These are phyloP conservation scores for Choreutis nemorana DNA, from an alignment of 2,888 invertebrate species.

Conservation along the genomic window DNA sequence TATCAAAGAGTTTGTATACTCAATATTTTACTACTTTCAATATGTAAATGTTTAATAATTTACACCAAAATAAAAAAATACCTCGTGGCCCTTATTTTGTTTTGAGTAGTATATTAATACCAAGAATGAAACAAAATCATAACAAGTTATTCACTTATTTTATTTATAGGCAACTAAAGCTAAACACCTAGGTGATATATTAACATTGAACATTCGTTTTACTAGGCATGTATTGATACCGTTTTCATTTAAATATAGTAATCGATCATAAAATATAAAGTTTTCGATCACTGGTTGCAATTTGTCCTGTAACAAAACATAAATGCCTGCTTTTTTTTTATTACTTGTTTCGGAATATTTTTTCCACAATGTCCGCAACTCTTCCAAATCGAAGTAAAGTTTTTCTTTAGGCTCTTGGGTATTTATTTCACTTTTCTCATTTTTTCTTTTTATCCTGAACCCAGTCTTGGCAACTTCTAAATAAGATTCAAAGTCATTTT, in stretches of 20 bases:
- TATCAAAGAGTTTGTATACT: too few relatives aligned
- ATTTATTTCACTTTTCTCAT: conserved; percentile 1
- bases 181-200: conserved; percentile 72
- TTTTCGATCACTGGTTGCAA: conserved; percentile 46
- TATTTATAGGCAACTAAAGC: conserved; percentile 66
- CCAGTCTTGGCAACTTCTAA: conserved; percentile 28
- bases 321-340: conserved; percentile 35
- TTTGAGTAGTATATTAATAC: too few relatives aligned
- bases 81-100: too few relatives aligned
- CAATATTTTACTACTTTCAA: too few relatives aligned
- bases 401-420: conserved; percentile 6
- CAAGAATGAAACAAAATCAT: conserved; percentile 16
- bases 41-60: too few relatives aligned
- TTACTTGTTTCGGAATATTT: conserved; percentile 17
- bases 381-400: conserved; percentile 21
- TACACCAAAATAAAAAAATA: too few relatives aligned
- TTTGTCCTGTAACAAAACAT: conserved; percentile 36
- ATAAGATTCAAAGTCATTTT: conserved; percentile 35
- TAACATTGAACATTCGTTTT: conserved; percentile 68
- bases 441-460: conserved; percentile 22
- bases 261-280: conserved; percentile 39
- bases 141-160: conserved; percentile 8
- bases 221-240: conserved; percentile 33
- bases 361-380: conserved; percentile 33
- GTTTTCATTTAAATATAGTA: conserved; percentile 39